These are phyloP conservation scores for Meriones unguiculatus DNA, from an alignment of 2,113 vertebrate genomes.

Conservation along the genomic window DNA sequence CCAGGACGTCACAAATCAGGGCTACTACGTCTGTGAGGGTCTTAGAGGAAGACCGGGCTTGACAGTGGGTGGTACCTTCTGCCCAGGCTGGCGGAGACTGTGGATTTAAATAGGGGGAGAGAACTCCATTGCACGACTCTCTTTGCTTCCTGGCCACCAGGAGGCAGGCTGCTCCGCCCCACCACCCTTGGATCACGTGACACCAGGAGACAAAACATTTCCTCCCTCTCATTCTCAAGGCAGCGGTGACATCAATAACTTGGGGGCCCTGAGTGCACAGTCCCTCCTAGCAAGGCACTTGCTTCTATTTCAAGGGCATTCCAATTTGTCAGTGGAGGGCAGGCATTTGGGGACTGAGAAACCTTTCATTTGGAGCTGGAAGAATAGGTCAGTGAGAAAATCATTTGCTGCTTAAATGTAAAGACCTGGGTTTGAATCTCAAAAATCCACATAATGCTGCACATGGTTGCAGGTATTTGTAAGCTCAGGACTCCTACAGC, in stretches of 20 bases:
- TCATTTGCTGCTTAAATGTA: neutral
- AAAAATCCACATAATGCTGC: neutral
- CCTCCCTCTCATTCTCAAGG: neutral
- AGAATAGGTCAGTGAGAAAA: neutral
- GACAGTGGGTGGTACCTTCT: neutral
- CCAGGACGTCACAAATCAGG: neutral
- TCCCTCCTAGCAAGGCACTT: fast-evolving
- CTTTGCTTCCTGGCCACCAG: neutral
- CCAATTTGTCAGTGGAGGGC: neutral
- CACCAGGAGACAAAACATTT: neutral
- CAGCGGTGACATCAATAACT: too few relatives aligned
- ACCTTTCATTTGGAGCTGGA: neutral
- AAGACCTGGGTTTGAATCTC: neutral
- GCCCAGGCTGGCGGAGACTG: neutral
- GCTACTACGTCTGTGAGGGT: neutral
- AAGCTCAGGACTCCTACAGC: neutral
- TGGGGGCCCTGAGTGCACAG: fast-evolving
- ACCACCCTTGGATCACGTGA: neutral
- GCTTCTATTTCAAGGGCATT: neutral
- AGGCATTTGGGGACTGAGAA: fast-evolving
- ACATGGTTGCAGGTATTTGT: neutral
- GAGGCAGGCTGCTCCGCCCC: neutral
- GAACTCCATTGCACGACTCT: neutral
- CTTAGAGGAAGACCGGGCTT: neutral
- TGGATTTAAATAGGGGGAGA: neutral